phyloP scores from a whole-genome alignment of 53 echinoderm and acorn worm species.

The Antedon mediterranea region DNA sequence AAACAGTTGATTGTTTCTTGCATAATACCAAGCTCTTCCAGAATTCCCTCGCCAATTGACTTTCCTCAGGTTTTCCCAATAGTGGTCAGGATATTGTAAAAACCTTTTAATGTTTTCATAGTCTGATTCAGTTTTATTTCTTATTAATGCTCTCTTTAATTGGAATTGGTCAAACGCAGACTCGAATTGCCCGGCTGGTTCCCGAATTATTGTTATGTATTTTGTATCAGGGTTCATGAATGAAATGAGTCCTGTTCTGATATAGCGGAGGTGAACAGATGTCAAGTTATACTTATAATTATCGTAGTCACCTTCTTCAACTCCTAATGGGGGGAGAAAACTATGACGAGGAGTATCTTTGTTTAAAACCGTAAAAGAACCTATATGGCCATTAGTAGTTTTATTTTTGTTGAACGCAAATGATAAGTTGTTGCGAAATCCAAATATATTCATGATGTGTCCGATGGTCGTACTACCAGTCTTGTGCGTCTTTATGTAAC shows the following conservation, averaged over 20 bases:
- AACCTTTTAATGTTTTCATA: conserved; percentile 22
- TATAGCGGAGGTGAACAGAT: conserved; percentile 45
- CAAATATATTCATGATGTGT: conserved; percentile 46
- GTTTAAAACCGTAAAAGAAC: background rate
- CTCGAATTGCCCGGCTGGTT: conserved; percentile 53
- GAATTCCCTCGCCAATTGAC: conserved; percentile 13
- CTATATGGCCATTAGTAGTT: conserved; percentile 39
- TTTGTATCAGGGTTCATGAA: conserved; percentile 49
- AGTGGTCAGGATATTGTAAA: conserved; percentile 27
- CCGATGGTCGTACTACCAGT: conserved; percentile 55
- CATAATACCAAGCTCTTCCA: conserved; percentile 33
- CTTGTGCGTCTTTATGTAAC: conserved; percentile 61
- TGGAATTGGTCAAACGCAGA: conserved; percentile 55
- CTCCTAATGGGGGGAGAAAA: conserved; percentile 47
- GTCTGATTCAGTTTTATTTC: background rate
- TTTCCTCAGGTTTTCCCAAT: conserved; percentile 30
- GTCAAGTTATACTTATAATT: conserved; percentile 50
- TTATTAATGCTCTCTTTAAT: conserved; percentile 24
- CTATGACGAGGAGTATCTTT: conserved; percentile 4
- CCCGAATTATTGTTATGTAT: conserved; percentile 52
- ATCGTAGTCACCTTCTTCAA: conserved; percentile 2
- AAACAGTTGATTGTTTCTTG: conserved; percentile 59
- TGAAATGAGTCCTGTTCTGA: conserved; percentile 28
- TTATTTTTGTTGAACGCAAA: conserved; percentile 35
- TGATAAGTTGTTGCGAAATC: conserved; percentile 27